Base-by-base conservation (phyloP, 2,888 invertebrate genomes). In the Heteromurus nitidus region DNA sequence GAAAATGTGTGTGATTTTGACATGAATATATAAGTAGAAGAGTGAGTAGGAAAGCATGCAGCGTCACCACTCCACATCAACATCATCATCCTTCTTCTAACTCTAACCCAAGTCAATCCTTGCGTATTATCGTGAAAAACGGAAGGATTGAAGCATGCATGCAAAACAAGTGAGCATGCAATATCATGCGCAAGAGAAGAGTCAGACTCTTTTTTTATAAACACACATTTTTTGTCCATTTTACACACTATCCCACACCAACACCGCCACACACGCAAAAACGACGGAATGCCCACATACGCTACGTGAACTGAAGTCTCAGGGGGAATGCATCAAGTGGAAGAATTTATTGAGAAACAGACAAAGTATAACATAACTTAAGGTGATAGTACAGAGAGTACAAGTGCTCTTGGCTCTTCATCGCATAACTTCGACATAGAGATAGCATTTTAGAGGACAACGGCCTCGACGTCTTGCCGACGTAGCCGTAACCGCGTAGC, bases 381-480 rank as follows among this genome's bases (percentile, higher is more conserved):
- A 36, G 36, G 13, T 36, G 36, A 36, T 36, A 13, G 36, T 36
- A 36, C 13, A 3, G 55, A 22, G 55, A 55, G 24, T 24, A 55
- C 55, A 55, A 64, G 53, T 77, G 80, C 67, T 80, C 47, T 53
- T 79, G 70, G 70, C 80, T 60, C 62, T 62, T 26, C 28, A 31
- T 24, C 30, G 55, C 11, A 44, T 13, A 58, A 30, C 20, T 22
- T 64, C 69, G 64, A 53, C 58, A 58, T 55, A 73, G 50, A 73
- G 80, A 80, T 67, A 73, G 68, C 50, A 67, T 80, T 80, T 73
- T 80, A 80, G 80, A 80, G 80, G 80, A 80, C 80, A 80, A 80
- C 80, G 80, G 80, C 80, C 80, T 68, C 80, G 73, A 60, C 80
- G 69, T 80, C 72, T 80, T 80, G 62, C 80, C 72, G 76, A 79